Conservation (phyloP, 2,888 invertebrate genomes). For the Mythimna impura region DNA sequence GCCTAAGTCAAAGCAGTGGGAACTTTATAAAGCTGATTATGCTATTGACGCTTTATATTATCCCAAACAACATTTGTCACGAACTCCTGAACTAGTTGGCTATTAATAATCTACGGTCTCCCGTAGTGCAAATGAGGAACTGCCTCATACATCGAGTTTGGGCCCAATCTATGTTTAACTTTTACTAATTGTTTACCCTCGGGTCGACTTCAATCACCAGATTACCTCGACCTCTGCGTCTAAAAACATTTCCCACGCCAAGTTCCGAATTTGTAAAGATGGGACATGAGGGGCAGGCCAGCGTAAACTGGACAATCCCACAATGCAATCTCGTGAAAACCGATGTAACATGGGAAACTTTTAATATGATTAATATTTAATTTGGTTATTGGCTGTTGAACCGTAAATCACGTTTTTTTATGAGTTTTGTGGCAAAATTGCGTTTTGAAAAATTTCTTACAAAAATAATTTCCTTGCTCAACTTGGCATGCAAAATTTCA, state of each 20-base stretch:
- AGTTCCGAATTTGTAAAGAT: slow-evolving; percentile 21
- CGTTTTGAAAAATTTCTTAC: background rate
- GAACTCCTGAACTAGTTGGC: slow-evolving; percentile 43
- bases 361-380: slow-evolving; percentile 82
- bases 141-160: slow-evolving; percentile 73
- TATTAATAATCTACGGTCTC: slow-evolving; percentile 71
- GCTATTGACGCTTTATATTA: background rate
- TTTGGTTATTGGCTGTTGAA: slow-evolving; percentile 72
- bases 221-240: slow-evolving; percentile 58
- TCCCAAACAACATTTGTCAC: background rate
- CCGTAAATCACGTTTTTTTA: slow-evolving; percentile 28
- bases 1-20: too few relatives aligned
- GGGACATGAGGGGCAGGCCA: slow-evolving; percentile 57
- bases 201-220: slow-evolving; percentile 75
- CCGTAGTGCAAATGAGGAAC: slow-evolving; percentile 74
- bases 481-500: background rate
- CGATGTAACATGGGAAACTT: slow-evolving; percentile 77
- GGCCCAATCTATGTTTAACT: slow-evolving; percentile 83
- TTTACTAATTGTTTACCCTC: slow-evolving; percentile 84
- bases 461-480: background rate
- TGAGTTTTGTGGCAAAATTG: slow-evolving; percentile 4
- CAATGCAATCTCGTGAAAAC: slow-evolving; percentile 76
- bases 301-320: slow-evolving; percentile 63
- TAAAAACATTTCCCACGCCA: slow-evolving; percentile 21
- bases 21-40: too few relatives aligned